Evolutionary conservation across 2,797 vertebrate genomes (phyloP).

Genomic region (Meriones psammophilus): DNA sequence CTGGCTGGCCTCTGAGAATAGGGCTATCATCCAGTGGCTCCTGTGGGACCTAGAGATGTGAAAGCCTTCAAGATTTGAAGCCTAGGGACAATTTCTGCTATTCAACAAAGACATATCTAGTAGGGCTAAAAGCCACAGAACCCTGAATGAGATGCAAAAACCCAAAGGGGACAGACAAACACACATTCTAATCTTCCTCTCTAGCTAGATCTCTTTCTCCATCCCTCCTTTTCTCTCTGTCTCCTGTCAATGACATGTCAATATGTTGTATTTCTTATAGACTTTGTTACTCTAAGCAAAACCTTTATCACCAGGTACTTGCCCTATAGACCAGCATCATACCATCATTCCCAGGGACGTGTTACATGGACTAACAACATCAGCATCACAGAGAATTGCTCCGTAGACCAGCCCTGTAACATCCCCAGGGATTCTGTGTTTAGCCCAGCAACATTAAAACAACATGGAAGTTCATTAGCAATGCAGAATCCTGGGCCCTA

Average conservation of each 20-base stretch:
- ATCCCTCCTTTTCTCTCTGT: neutral
- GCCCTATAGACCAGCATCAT: neutral
- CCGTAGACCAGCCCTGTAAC: neutral
- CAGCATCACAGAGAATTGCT: neutral
- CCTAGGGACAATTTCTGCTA: neutral
- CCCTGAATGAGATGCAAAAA: neutral
- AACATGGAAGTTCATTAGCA: neutral
- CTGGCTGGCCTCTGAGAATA: neutral
- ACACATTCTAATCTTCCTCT: neutral
- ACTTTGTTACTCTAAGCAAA: neutral
- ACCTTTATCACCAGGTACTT: neutral
- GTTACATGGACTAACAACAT: neutral
- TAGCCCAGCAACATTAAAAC: neutral
- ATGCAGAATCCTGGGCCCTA: neutral
- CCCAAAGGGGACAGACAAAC: neutral
- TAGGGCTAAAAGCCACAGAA: neutral
- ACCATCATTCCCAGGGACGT: neutral
- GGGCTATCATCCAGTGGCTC: neutral
- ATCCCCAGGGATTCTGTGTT: neutral
- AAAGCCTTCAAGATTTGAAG: neutral
- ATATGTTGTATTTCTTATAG: neutral
- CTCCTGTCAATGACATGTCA: neutral
- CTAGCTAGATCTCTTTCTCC: neutral
- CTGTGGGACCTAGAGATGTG: conserved; percentile 20
- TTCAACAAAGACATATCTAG: neutral